Conservation (phyloP, 2,113 vertebrate species). For the Centropristis striata region DNA sequence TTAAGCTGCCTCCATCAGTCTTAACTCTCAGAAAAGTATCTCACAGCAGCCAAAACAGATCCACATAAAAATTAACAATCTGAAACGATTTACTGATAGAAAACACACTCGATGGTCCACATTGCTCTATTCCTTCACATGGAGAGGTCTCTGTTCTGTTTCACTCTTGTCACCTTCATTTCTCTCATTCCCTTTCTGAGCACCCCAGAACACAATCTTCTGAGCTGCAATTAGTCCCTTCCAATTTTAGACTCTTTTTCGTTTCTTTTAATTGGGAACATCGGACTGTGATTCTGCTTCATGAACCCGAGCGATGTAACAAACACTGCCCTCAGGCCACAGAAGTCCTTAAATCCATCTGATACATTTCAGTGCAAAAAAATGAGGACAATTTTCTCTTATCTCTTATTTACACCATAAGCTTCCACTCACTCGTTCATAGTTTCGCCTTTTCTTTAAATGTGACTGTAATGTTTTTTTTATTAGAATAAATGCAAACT, state of each 20-base stretch:
- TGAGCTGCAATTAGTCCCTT: constrained; percentile 50
- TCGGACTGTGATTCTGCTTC: constrained; percentile 44
- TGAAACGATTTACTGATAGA: not conserved
- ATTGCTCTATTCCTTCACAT: not conserved
- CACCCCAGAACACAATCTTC: constrained; percentile 43
- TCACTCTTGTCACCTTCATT: constrained; percentile 33
- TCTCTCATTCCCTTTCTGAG: constrained; percentile 29
- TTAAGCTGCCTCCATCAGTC: not conserved
- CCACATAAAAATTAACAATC: constrained; percentile 31
- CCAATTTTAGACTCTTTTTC: constrained; percentile 37
- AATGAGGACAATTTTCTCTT: not conserved
- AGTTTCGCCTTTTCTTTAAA: constrained; percentile 9
- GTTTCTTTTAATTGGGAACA: constrained; percentile 43
- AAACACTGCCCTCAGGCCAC: constrained; percentile 13
- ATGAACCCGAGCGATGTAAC: constrained; percentile 24
- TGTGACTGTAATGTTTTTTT: not conserved
- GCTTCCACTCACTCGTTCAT: not conserved
- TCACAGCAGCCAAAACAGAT: not conserved
- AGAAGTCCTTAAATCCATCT: constrained; percentile 10
- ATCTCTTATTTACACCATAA: constrained; percentile 12
- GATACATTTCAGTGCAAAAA: constrained; percentile 16
- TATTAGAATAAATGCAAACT: not conserved
- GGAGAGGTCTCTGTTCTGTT: constrained; percentile 21
- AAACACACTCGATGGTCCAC: constrained; percentile 23
- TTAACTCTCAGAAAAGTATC: constrained; percentile 5